Percentiles rank a stretch among this genome's conserved stretches.
Evolutionary conservation across 92 coral and sea anemone species (phyloP).

Genomic region (Pocillopora meandrina): DNA sequence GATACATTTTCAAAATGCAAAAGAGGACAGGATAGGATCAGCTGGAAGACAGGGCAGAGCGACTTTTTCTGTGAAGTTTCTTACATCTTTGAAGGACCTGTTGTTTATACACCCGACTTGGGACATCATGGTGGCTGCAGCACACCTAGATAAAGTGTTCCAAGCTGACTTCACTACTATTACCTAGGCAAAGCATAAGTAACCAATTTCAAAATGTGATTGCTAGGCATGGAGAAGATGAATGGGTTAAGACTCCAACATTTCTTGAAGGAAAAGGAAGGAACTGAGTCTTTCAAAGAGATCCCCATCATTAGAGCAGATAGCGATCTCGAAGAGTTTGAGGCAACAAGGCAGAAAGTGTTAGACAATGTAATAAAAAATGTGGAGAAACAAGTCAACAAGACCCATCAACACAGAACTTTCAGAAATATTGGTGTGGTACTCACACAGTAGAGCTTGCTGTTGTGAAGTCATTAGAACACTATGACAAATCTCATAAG

Average conservation of each 20-base stretch:
- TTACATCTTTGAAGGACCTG: slow-evolving; percentile 1
- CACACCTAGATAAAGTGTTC: no score
- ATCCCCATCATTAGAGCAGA: background rate
- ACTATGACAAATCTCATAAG: background rate
- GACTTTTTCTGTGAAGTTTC: background rate
- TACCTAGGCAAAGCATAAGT: no score
- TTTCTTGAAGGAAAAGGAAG: no score
- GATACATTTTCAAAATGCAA: slow-evolving; percentile 19
- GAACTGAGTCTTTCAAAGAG: slow-evolving; percentile 10
- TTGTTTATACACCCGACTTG: background rate
- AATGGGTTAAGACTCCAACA: no score
- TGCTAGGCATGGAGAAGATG: no score
- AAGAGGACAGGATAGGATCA: slow-evolving; percentile 29
- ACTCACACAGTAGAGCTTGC: slow-evolving; percentile 37
- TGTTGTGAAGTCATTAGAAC: slow-evolving; percentile 29
- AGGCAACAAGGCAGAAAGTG: no score
- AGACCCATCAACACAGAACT: slow-evolving; percentile 25
- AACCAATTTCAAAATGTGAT: no score
- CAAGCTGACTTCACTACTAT: no score
- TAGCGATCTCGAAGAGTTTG: no score
- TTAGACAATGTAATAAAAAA: background rate
- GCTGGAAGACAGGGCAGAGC: slow-evolving; percentile 32
- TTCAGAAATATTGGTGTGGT: slow-evolving; percentile 32
- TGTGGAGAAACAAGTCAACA: background rate
- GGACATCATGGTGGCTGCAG: background rate